Evolutionary conservation across 2,797 vertebrate species (phyloP).

Genomic region (Oreochromis mossambicus): DNA sequence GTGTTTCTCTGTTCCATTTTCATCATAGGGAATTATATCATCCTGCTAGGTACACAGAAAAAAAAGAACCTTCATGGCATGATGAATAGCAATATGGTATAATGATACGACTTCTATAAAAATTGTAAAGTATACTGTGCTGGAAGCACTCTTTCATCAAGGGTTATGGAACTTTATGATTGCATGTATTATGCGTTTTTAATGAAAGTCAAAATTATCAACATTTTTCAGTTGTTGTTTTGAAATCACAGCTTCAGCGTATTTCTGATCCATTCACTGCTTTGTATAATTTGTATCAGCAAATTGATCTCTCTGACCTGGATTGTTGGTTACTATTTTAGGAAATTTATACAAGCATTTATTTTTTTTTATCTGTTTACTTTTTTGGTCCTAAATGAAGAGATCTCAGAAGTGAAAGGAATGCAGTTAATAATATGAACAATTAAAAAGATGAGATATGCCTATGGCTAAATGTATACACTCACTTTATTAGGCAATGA

Average conservation of each 20-base stretch:
- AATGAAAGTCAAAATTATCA: background rate
- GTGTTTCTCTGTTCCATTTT: constrained; percentile 60
- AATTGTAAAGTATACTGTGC: background rate
- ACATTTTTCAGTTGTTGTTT: background rate
- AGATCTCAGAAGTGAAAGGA: background rate
- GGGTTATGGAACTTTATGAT: background rate
- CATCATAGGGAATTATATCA: constrained; percentile 61
- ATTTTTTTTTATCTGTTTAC: background rate
- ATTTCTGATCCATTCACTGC: background rate
- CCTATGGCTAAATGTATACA: background rate
- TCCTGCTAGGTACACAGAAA: constrained; percentile 64
- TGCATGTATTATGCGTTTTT: background rate
- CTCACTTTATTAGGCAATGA: background rate
- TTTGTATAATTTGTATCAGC: background rate
- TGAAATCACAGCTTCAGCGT: background rate
- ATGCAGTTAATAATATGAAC: background rate
- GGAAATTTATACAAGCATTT: background rate
- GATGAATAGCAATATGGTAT: background rate
- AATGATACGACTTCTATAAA: fast-evolving
- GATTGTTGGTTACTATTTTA: background rate
- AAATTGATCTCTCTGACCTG: background rate
- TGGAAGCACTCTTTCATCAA: background rate
- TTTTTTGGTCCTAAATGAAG: background rate
- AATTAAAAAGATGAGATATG: background rate
- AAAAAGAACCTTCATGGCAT: background rate